Evolutionary conservation across 1,140 invertebrate genomes (phyloP), one percentile per base, ranked within the genome.

Genomic region (Drosophila pruinosa): DNA sequence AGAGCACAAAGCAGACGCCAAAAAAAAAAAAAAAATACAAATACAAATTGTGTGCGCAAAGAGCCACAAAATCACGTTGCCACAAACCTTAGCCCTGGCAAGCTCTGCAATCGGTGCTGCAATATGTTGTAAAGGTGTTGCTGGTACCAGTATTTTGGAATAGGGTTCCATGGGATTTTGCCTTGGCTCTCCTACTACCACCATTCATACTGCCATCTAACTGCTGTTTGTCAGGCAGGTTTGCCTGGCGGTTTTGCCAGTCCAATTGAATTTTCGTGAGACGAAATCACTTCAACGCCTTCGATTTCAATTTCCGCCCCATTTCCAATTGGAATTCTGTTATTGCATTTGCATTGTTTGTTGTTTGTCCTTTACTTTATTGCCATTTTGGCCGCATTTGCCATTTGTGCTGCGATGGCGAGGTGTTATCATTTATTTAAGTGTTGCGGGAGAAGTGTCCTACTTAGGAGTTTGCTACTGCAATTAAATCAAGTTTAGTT

Each of bases 271-370:
- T 78, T 81, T 88, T 88, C 73, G 82, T 79, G 82, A 82, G 82
- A 88, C 82, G 75, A 88, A 88, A 88, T 88, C 82, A 88, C 82
- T 88, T 88, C 82, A 88, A 88, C 82, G 82, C 82, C 82, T 88
- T 88, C 78, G 78, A 88, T 88, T 88, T 88, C 82, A 88, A 88
- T 88, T 88, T 88, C 82, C 81, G 81, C 59, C 80, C 72, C 73
- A 78, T 82, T 85, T 81, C 56, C 72, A 82, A 86, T 78, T 88
- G 73, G 63, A 75, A 64, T 82, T 82, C 72, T 50, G 64, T 73
- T 78, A 82, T 88, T 88, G 78, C 71, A 72, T 78, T 82, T 17
- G 58, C 57, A 63, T 64, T 74, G 53, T 58, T 53, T 69, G 38
- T 63, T 67, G 43, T 56, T 47, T 52, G 31, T 56, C 26, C 39